phyloP scores from a whole-genome alignment of 37 sponge, comb jelly and placozoan genomes.

The Haliclona indistincta region DNA sequence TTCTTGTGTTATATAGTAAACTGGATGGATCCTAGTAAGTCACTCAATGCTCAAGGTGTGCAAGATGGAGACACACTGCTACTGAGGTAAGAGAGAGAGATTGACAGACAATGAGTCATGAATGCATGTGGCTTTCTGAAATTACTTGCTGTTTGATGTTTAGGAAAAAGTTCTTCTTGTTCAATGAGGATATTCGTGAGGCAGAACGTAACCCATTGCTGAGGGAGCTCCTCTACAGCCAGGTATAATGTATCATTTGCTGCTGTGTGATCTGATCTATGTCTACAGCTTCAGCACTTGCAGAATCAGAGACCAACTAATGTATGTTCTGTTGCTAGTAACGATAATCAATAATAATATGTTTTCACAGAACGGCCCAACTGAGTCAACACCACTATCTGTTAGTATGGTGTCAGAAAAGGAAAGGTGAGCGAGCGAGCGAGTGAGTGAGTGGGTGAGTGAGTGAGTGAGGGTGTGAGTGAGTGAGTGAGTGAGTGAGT shows the following conservation, averaged over 20 bases:
- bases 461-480: too few species aligned
- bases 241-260: slow-evolving; percentile 15
- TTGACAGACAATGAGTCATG: too few species aligned
- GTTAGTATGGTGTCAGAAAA: too few species aligned
- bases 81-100: slow-evolving; percentile 17
- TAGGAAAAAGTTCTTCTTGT: slow-evolving; percentile 67
- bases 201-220: slow-evolving; percentile 42
- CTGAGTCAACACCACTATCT: too few species aligned
- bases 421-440: too few species aligned
- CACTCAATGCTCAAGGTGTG: slow-evolving; percentile 47
- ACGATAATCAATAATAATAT: not conserved
- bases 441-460: too few species aligned
- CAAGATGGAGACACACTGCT: slow-evolving; percentile 42
- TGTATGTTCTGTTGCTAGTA: not conserved
- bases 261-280: not conserved
- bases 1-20: slow-evolving; percentile 11
- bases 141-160: too few species aligned
- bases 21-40: slow-evolving; percentile 46
- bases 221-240: slow-evolving; percentile 46
- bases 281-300: not conserved
- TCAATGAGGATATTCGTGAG: slow-evolving; percentile 58
- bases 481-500: too few species aligned
- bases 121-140: too few species aligned
- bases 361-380: too few species aligned
- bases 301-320: too few species aligned